Conservation (phyloP, 2,888 invertebrate genomes). For the Geophilus truncorum region DNA sequence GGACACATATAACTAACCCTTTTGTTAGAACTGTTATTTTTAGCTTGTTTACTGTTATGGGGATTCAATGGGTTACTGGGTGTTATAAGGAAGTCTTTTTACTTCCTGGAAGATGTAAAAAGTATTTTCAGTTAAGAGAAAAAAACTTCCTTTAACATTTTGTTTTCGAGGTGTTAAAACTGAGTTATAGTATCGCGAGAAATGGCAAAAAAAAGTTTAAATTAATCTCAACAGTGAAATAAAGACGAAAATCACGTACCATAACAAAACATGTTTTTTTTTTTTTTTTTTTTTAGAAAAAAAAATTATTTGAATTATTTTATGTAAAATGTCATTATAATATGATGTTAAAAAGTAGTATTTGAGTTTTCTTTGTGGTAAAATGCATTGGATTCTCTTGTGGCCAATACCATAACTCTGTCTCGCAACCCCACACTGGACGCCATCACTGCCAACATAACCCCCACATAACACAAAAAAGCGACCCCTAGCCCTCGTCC, state of each 20-base stretch:
- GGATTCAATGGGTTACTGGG: slow-evolving; percentile 5
- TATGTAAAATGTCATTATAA: too few species aligned
- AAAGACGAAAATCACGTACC: too few species aligned
- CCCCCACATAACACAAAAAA: slow-evolving; percentile 2
- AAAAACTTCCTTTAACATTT: not conserved
- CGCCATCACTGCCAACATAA: not conserved
- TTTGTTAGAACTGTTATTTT: not conserved
- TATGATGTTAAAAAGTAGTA: too few species aligned
- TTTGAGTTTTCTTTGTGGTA: not conserved
- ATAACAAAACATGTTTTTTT: too few species aligned
- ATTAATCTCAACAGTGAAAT: too few species aligned
- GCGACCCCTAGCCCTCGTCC: not conserved
- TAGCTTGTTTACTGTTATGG: slow-evolving; percentile 15
- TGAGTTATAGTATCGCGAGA: too few species aligned
- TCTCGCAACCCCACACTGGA: not conserved
- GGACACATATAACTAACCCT: slow-evolving; percentile 7
- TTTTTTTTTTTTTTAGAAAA: too few species aligned
- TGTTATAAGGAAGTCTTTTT: slow-evolving; percentile 13
- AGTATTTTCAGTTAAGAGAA: not conserved
- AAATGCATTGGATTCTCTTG: not conserved
- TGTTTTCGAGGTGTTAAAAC: not conserved
- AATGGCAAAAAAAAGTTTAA: too few species aligned
- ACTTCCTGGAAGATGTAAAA: slow-evolving; percentile 15
- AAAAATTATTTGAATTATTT: too few species aligned
- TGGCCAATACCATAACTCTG: not conserved